Percentiles rank a stretch among this genome's conserved stretches.
Conservation (phyloP, 2,113 vertebrate species). For the Passer montanus region DNA sequence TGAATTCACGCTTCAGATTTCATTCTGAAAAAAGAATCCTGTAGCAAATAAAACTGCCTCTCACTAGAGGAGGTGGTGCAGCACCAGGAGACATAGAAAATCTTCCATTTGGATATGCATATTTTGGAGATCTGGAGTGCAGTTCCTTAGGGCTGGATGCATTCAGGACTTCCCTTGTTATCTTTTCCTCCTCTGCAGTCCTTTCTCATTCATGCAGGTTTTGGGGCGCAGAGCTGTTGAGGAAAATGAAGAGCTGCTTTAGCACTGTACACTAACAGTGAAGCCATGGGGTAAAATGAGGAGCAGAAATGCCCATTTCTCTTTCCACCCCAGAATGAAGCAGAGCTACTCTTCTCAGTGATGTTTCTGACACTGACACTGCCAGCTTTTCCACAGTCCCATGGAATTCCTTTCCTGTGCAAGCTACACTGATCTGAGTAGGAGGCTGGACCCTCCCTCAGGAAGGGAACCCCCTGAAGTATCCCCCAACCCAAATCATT, state of each 20-base stretch:
- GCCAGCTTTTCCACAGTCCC: neutral
- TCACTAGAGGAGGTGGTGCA: neutral
- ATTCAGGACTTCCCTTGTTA: neutral
- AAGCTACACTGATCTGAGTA: neutral
- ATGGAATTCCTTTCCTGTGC: neutral
- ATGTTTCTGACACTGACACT: neutral
- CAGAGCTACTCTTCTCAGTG: neutral
- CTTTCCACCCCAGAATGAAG: neutral
- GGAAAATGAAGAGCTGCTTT: neutral
- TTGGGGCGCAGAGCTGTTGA: slow-evolving; percentile 89
- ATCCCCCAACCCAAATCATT: neutral
- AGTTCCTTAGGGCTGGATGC: neutral
- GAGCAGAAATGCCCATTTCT: neutral
- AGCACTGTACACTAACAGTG: neutral
- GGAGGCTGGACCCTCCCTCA: neutral
- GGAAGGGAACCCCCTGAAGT: neutral
- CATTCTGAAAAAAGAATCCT: neutral
- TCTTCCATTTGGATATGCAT: neutral
- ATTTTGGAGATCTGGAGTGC: neutral
- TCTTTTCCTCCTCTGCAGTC: slow-evolving; percentile 52
- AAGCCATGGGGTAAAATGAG: neutral
- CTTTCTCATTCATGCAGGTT: slow-evolving; percentile 90
- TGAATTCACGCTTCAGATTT: neutral
- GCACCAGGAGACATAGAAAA: neutral
- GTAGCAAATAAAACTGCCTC: neutral